Conservation (phyloP, 2,888 invertebrate genomes). For the Nymphalis polychloros region DNA sequence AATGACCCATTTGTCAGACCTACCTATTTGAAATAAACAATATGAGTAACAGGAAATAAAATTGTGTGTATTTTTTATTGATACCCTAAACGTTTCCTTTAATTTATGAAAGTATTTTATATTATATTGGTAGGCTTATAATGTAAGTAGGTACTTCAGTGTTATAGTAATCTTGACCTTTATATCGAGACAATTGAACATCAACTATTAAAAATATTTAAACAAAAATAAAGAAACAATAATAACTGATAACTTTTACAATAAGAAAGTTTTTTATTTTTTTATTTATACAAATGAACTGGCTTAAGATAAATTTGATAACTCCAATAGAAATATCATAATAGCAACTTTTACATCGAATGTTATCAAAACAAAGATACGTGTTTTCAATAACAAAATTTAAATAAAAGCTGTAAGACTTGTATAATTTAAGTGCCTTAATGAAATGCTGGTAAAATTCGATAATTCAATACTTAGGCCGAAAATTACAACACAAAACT, state of each 20-base stretch:
- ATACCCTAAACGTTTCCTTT: no score
- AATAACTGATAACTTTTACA: conserved; percentile 11
- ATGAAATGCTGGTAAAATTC: conserved; percentile 38
- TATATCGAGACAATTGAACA: no score
- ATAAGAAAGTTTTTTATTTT: conserved; percentile 1
- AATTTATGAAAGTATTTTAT: no score
- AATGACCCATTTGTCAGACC: no score
- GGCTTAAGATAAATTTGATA: background rate
- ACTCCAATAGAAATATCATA: conserved; percentile 9
- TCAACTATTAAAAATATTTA: background rate
- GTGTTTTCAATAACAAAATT: conserved; percentile 30
- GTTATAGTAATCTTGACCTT: conserved; percentile 10
- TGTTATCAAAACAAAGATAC: conserved; percentile 19
- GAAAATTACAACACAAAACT: conserved; percentile 62
- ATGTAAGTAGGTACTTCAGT: background rate
- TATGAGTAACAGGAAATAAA: no score
- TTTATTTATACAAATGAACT: no score
- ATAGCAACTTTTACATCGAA: conserved; percentile 15
- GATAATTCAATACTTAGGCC: conserved; percentile 44
- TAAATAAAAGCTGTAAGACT: conserved; percentile 23
- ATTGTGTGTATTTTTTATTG: no score
- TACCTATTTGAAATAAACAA: no score
- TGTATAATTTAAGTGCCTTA: conserved; percentile 18
- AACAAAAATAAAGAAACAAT: background rate
- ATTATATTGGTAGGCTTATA: no score